phyloP scores from a whole-genome alignment of 1,140 invertebrate genomes.

The Dolichoris vasculosae region DNA sequence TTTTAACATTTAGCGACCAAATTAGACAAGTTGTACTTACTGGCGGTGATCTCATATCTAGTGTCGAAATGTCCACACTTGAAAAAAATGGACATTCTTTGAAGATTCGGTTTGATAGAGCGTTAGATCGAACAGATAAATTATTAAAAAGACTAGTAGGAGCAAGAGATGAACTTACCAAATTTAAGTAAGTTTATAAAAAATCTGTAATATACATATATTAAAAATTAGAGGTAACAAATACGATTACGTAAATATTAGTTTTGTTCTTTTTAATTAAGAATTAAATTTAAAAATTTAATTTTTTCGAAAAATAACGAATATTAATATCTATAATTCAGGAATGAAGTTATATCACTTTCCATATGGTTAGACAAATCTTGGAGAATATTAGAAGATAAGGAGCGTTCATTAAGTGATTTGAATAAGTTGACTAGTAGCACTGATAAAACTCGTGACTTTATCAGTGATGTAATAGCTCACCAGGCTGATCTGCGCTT shows the following conservation, averaged over 20 bases:
- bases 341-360: slow-evolving; percentile 86
- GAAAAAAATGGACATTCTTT: slow-evolving; percentile 89
- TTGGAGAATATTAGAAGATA: slow-evolving; percentile 86
- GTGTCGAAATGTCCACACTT: slow-evolving; percentile 89
- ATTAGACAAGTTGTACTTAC: slow-evolving; percentile 92
- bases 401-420: slow-evolving; percentile 88
- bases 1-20: slow-evolving; percentile 89
- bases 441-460: slow-evolving; percentile 86
- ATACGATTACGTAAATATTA: not conserved
- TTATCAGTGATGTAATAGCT: slow-evolving; percentile 94
- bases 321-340: slow-evolving; percentile 59
- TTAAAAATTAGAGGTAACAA: not conserved
- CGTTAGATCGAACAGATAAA: slow-evolving; percentile 85
- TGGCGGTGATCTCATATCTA: slow-evolving; percentile 89
- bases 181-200: slow-evolving; percentile 80
- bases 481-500: slow-evolving; percentile 95
- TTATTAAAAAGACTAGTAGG: slow-evolving; percentile 84
- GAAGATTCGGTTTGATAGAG: slow-evolving; percentile 89
- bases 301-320: not conserved
- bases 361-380: slow-evolving; percentile 89
- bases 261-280: not conserved
- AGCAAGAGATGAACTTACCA: slow-evolving; percentile 90
- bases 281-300: too few relatives aligned
- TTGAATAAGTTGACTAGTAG: slow-evolving; percentile 83
- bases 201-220: not conserved